Conservation (phyloP, 2,113 vertebrate genomes). For the Sapajus apella region DNA sequence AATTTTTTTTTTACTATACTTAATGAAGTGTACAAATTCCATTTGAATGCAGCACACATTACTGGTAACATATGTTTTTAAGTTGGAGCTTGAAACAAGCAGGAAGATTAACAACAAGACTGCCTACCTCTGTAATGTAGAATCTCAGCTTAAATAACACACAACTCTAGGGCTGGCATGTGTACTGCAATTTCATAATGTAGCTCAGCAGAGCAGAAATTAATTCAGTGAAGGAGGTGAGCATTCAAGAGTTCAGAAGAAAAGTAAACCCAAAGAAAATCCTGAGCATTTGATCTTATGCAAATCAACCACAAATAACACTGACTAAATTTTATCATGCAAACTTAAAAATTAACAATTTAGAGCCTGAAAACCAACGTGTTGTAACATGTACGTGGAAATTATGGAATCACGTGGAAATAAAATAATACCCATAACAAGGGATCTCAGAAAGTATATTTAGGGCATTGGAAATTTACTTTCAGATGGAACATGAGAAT, state of each 20-base stretch:
- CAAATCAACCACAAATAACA: constrained; percentile 27
- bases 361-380: not conserved
- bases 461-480: constrained; percentile 56
- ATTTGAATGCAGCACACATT: not conserved
- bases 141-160: not conserved
- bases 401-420: constrained; percentile 40
- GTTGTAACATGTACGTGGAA: constrained; percentile 39
- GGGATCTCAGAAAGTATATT: constrained; percentile 45
- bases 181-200: not conserved
- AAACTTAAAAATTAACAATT: constrained; percentile 34
- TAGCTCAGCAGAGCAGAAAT: not conserved
- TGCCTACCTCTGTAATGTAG: not conserved
- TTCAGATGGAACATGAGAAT: constrained; percentile 49
- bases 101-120: not conserved
- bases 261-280: constrained; percentile 30
- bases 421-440: constrained; percentile 38
- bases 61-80: constrained; percentile 33
- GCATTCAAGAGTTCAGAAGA: not conserved
- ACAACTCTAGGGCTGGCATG: not conserved
- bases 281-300: not conserved
- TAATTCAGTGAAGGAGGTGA: not conserved
- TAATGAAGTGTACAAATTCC: not conserved
- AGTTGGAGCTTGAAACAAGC: not conserved
- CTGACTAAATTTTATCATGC: constrained; percentile 1
- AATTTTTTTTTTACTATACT: not conserved